A percentile compares a stretch with the other conserved stretches of the same genome.
Evolutionary conservation across 2,888 invertebrate species (phyloP).

Genomic region (Sceliomorpha sp.): DNA sequence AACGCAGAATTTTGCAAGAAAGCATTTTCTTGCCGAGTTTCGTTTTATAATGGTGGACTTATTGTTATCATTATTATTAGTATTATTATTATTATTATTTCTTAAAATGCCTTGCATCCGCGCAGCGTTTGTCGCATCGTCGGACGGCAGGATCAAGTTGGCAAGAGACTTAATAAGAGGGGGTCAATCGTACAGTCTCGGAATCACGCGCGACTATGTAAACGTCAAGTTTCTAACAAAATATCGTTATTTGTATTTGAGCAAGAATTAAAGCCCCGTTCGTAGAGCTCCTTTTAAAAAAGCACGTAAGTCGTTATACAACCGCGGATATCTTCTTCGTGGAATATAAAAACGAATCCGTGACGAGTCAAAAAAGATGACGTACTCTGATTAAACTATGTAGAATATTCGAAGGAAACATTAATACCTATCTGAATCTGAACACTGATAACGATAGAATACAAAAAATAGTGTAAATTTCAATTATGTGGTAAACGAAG

Average conservation of each 20-base stretch:
- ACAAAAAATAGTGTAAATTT: slow-evolving; percentile 29
- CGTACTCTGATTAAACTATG: no score
- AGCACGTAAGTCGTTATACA: slow-evolving; percentile 19
- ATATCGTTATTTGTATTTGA: slow-evolving; percentile 48
- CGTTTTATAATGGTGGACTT: no score
- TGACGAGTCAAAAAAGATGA: background rate
- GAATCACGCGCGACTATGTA: slow-evolving; percentile 18
- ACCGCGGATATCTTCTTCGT: background rate
- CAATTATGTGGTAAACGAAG: slow-evolving; percentile 34
- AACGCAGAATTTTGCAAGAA: no score
- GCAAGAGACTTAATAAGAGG: slow-evolving; percentile 27
- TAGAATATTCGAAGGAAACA: background rate
- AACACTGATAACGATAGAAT: slow-evolving; percentile 25
- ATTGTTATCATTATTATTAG: slow-evolving; percentile 3
- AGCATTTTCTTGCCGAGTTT: no score
- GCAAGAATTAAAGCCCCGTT: slow-evolving; percentile 47
- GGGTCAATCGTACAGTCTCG: slow-evolving; percentile 21
- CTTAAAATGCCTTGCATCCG: slow-evolving; percentile 25
- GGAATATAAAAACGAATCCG: background rate
- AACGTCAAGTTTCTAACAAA: slow-evolving; percentile 37
- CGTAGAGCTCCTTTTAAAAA: slow-evolving; percentile 34
- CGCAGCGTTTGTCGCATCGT: slow-evolving; percentile 8
- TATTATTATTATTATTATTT: slow-evolving; percentile 30
- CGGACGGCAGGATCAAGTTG: slow-evolving; percentile 37
- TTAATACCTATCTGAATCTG: slow-evolving; percentile 24